Percentiles rank a stretch among this genome's conserved stretches.
Evolutionary conservation across 2,888 invertebrate genomes (phyloP).

Genomic region (Pimpla rufipes): DNA sequence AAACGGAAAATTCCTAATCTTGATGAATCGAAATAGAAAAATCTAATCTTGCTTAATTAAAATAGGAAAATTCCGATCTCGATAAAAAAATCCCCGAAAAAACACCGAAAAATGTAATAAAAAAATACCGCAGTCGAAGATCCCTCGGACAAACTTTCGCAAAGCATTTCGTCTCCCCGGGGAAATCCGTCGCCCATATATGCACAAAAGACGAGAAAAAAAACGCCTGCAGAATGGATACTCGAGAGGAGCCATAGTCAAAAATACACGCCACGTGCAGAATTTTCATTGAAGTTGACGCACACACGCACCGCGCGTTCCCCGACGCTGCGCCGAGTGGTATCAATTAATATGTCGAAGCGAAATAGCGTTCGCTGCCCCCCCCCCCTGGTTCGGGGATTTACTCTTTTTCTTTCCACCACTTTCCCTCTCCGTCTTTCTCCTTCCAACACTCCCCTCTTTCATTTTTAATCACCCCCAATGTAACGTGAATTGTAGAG

Average conservation of each 20-base stretch:
- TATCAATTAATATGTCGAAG: conserved; percentile 62
- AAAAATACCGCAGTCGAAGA: neutral
- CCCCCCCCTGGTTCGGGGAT: conserved; percentile 35
- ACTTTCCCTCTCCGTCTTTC: conserved; percentile 10
- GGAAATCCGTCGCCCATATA: conserved; percentile 41
- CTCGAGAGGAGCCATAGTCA: conserved; percentile 25
- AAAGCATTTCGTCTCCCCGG: conserved; percentile 34
- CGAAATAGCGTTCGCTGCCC: conserved; percentile 30
- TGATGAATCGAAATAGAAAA: too few relatives aligned
- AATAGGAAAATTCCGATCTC: too few relatives aligned
- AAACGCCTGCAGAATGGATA: conserved; percentile 38
- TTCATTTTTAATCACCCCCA: conserved; percentile 68
- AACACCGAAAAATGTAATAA: neutral
- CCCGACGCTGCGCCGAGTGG: conserved; percentile 31
- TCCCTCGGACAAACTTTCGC: neutral
- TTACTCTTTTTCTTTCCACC: conserved; percentile 45
- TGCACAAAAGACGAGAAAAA: conserved; percentile 45
- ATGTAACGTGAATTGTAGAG: conserved; percentile 51
- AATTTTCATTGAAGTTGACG: conserved; percentile 45
- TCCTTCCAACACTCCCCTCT: conserved; percentile 21
- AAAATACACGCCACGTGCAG: conserved; percentile 67
- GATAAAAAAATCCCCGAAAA: neutral
- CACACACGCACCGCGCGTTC: conserved; percentile 20
- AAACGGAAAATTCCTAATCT: too few relatives aligned
- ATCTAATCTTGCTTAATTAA: too few relatives aligned